These are phyloP conservation scores for Mesocentrotus franciscanus DNA, from an alignment of 53 echinoderm and acorn worm genomes.

Conservation along the genomic window DNA sequence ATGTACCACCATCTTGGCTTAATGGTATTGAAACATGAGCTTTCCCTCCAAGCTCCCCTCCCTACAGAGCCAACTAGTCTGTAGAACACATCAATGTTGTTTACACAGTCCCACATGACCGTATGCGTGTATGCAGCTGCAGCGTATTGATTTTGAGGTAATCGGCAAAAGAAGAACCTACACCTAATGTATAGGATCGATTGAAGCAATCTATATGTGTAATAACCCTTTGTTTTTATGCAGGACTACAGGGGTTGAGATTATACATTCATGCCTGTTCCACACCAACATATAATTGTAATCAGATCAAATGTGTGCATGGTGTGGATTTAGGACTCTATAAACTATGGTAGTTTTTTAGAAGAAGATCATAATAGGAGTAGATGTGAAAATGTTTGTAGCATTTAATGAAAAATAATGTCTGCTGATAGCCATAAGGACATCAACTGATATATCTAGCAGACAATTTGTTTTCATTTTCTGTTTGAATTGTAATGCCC, in stretches of 20 bases:
- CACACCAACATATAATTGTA: too few species aligned
- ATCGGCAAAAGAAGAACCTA: background rate
- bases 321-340: too few species aligned
- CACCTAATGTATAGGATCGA: background rate
- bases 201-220: background rate
- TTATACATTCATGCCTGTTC: too few species aligned
- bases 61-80: background rate
- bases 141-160: constrained; percentile 3
- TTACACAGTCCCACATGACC: constrained; percentile 21
- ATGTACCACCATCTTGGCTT: background rate
- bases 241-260: background rate
- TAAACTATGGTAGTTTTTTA: too few species aligned
- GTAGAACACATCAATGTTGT: background rate
- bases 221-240: background rate
- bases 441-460: too few species aligned
- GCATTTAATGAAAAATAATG: too few species aligned
- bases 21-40: background rate
- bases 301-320: too few species aligned
- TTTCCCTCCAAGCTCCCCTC: background rate
- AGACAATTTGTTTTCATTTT: background rate
- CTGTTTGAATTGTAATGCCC: background rate
- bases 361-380: too few species aligned
- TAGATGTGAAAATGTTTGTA: too few species aligned
- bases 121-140: constrained; percentile 22
- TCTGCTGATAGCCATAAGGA: too few species aligned